These are phyloP conservation scores for Rhamnusium bicolor DNA, from an alignment of 2,888 invertebrate genomes.

Conservation along the genomic window DNA sequence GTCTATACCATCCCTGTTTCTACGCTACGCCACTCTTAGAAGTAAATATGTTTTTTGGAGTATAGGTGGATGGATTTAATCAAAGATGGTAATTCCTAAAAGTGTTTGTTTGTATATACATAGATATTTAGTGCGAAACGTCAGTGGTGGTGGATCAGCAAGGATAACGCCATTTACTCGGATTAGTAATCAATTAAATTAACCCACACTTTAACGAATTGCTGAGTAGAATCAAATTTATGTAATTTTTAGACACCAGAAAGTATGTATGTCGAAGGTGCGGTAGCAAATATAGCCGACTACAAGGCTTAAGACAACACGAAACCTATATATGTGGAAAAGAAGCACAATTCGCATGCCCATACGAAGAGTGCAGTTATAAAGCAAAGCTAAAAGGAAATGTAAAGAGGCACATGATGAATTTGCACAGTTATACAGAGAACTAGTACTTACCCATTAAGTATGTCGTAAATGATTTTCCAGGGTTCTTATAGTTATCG, in stretches of 20 bases:
- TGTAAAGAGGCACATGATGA: neutral
- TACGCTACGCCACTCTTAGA: no score
- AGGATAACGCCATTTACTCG: no score
- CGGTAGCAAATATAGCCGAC: neutral
- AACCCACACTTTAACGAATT: no score
- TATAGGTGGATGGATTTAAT: no score
- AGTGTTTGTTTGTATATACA: no score
- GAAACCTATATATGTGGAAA: slow-evolving; percentile 1
- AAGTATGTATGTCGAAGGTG: neutral
- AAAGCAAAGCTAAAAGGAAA: neutral
- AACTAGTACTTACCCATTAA: no score
- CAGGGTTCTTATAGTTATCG: no score
- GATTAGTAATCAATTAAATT: no score
- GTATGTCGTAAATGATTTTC: no score
- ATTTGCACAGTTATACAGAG: neutral
- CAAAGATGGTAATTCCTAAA: no score
- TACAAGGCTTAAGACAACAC: neutral
- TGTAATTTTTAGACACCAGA: neutral
- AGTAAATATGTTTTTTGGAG: no score
- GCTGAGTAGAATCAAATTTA: neutral
- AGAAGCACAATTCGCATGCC: slow-evolving; percentile 1
- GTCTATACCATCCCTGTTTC: no score
- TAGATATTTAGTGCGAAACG: neutral
- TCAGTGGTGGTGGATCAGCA: neutral
- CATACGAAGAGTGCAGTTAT: neutral